phyloP scores from a whole-genome alignment of 2,797 vertebrate species.

The Threskiornis aethiopicus region DNA sequence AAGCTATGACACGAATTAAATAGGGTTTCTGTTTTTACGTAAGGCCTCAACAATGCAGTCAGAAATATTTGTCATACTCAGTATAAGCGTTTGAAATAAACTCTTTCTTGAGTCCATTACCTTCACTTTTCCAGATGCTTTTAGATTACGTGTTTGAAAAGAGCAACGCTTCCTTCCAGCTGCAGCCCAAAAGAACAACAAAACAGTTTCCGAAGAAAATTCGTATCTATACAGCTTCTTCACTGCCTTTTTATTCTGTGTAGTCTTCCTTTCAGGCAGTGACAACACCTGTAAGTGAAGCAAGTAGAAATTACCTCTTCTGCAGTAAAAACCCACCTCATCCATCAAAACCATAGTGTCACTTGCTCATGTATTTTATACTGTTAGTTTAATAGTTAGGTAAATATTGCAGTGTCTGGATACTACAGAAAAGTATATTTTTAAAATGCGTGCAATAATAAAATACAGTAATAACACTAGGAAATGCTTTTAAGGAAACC shows the following conservation, averaged over 20 bases:
- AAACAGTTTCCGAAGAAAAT: fast-evolving
- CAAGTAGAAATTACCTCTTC: background rate
- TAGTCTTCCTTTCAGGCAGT: background rate
- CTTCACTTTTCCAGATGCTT: background rate
- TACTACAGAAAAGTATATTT: background rate
- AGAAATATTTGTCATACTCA: background rate
- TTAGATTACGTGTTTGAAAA: background rate
- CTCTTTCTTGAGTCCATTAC: background rate
- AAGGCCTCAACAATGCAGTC: background rate
- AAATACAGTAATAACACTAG: background rate
- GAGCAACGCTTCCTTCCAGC: background rate
- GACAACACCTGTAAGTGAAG: background rate
- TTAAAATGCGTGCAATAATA: background rate
- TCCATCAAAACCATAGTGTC: background rate
- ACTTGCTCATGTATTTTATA: background rate
- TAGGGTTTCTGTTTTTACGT: background rate
- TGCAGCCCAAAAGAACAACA: background rate
- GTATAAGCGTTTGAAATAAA: background rate
- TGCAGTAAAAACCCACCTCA: background rate
- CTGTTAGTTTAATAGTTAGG: background rate
- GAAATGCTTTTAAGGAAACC: background rate
- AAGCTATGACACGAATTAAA: background rate
- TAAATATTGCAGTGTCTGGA: background rate
- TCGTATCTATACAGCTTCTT: background rate
- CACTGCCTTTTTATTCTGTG: background rate